Evolutionary conservation across 1,140 invertebrate species (phyloP), one percentile per base, ranked within the genome.

Genomic region (Anastrepha ludens): DNA sequence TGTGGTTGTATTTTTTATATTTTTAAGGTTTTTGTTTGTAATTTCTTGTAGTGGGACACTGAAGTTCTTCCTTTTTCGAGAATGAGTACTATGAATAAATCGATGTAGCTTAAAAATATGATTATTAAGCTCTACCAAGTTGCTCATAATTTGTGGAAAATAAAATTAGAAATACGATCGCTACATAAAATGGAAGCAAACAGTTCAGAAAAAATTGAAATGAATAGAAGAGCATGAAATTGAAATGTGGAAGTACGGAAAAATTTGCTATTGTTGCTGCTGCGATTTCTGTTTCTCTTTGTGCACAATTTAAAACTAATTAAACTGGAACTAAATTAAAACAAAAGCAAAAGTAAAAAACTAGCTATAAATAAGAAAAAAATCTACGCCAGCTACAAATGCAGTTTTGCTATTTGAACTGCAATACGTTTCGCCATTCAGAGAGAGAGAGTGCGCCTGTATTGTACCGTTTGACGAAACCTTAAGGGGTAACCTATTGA

Each of bases 71-170:
- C 47, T 47, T 74, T 74, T 50, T n/a, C 47, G 20, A 4, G 13
- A 1, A 50, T 88, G 87, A 89, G 4, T 50, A 55, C 89, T 92
- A 92, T 92, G 91, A 88, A 88, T 90, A 92, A 91, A 91, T 92
- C 91, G 91, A 92, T 92, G 90, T 89, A 91, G 90, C 91, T 88
- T 90, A 90, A 87, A 78, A 60, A 15, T 62, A 39, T 62, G 47
- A 39, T 29, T 29, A 59, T 88, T 89, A 91, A 89, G 88, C 91
- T 87, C 91, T 91, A 91, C 91, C 91, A 91, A 91, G 91, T 90
- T 91, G 89, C 90, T 90, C 91, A 91, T 91, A 91, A 44, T 64
- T 81, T 20, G 15, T 50, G 60, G 86, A 6, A 39, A 81, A 15
- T 87, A 59, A 64, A 50, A 67, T 60, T 20, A 60, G 13, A 87